Base-by-base conservation (phyloP, 23 tunicate genomes). In the Styela clava region DNA sequence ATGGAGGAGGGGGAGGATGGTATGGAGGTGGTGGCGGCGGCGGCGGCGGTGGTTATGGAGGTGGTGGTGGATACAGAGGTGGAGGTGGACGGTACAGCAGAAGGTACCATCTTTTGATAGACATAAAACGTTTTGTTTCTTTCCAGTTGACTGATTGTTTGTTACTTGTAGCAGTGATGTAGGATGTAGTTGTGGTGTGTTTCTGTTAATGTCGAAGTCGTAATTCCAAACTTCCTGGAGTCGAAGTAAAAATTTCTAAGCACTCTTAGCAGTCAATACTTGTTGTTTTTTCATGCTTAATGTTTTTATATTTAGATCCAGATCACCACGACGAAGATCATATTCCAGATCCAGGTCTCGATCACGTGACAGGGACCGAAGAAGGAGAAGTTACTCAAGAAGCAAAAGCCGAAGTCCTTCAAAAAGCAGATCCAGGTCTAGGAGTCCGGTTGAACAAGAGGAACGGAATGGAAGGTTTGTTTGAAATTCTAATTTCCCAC, bases 271-370 rank as follows among this genome's bases (percentile, higher is more conserved):
- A n/a, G n/a, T n/a, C n/a, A n/a, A n/a, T n/a, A n/a, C n/a, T n/a
- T n/a, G n/a, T n/a, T n/a, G n/a, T n/a, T n/a, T n/a, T n/a, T n/a
- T n/a, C n/a, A n/a, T n/a, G n/a, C n/a, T n/a, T n/a, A n/a, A n/a
- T n/a, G n/a, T n/a, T n/a, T 44, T 7, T 44, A 5, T 12, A 44
- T 44, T 44, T 12, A 44, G 56, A 44, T 44, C 52, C 24, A 37
- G 81, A 64, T 76, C 81, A 33, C 81, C 81, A 36, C 52, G 86
- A 1, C 63, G 79, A 25, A 85, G 90, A 73, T 81, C 85, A 9
- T 86, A 86, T 31, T 86, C 90, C 22, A 29, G 90, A 1, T 85
- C 88, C 25, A 36, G 88, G 37, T 86, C 90, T 24, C 74, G 90
- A 33, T 86, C 90, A 9, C 85, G 85, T 16, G 63, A 62, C 2